Base-by-base conservation (phyloP, 1,140 invertebrate genomes). In the Hestina assimilis region DNA sequence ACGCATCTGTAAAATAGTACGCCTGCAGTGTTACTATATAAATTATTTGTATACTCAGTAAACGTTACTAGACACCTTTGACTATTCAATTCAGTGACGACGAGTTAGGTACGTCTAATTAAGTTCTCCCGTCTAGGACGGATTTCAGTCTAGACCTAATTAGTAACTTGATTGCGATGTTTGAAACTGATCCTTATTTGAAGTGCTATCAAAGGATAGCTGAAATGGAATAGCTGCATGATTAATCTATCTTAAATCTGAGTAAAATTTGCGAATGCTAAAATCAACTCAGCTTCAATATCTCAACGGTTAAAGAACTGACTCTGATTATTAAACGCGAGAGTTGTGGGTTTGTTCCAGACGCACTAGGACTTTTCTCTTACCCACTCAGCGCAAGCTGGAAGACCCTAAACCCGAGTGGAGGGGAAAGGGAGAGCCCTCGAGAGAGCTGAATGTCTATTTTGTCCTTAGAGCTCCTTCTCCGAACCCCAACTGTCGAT, bases 121-220 rank as follows among this genome's bases (percentile, higher is more conserved):
- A 48, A 48, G n/a, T 20, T 33, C 19, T 14, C 17, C 24, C 45
- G 17, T 47, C 45, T 48, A 4, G 20, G 28, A 35, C 29, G 12
- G 28, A 20, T 24, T 42, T 24, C 29, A 48, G 29, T 48, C 14
- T 38, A 48, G 31, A 48, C 45, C 29, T 48, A 48, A 48, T 48
- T 48, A 48, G 11, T 11, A 11, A 12, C 19, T 20, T 48, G 29
- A 48, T 33, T 48, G 45, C n/a, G 29, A 48, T 33, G 33, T 21
- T 35, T 17, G 45, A 11, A 21, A 48, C 29, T 33, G 45, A 47
- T 47, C 29, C 45, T 33, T 48, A 48, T 48, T 47, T 48, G 17
- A 19, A 23, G 20, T 38, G 12, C 14, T 7, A 17, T 38, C 33
- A 38, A 38, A 38, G 33, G 17, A 20, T 7, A 5, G 17, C 33